These are phyloP conservation scores for Neopelma chrysocephalum DNA, from an alignment of 2,797 vertebrate genomes.

Conservation along the genomic window DNA sequence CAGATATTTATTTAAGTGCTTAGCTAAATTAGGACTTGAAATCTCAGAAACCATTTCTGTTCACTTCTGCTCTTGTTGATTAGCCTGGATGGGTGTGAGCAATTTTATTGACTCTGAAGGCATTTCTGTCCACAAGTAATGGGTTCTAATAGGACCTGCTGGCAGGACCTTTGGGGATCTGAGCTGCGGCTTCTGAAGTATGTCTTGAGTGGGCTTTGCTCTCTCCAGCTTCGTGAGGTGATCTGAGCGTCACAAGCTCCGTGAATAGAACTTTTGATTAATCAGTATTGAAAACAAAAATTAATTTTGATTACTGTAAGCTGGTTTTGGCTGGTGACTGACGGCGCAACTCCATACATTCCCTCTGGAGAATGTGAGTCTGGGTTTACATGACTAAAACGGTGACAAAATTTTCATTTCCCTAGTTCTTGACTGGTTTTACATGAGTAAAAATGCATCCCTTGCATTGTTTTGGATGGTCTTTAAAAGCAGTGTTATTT, in stretches of 20 bases:
- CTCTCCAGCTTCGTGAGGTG: background rate
- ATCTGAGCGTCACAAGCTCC: background rate
- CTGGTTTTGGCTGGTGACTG: background rate
- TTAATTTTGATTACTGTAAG: background rate
- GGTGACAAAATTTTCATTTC: background rate
- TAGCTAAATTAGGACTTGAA: background rate
- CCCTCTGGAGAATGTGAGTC: background rate
- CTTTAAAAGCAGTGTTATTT: background rate
- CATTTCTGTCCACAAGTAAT: background rate
- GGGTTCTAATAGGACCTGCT: background rate
- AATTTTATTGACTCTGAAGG: background rate
- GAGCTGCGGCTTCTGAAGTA: background rate
- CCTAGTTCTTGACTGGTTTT: background rate
- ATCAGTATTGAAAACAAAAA: background rate
- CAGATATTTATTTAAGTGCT: background rate
- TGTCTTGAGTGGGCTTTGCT: background rate
- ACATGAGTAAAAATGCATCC: background rate
- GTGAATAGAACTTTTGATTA: background rate
- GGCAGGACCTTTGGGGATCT: background rate
- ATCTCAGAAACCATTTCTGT: background rate
- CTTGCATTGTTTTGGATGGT: background rate
- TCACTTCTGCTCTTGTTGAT: background rate
- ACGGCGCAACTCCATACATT: background rate
- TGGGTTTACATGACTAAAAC: background rate
- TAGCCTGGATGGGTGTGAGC: background rate